These are phyloP conservation scores for Laothoe populi DNA, from an alignment of 2,888 invertebrate genomes.

Conservation along the genomic window DNA sequence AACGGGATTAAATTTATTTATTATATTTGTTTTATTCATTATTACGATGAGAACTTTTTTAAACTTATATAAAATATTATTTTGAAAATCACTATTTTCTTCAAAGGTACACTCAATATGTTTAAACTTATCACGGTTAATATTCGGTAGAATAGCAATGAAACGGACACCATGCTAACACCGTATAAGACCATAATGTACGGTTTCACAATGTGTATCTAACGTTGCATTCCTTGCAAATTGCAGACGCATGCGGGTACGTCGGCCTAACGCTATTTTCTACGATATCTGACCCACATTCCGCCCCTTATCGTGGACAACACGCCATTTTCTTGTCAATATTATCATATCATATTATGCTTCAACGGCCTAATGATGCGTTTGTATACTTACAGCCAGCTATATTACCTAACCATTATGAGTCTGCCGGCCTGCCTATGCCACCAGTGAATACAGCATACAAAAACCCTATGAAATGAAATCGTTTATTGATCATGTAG, in stretches of 20 bases:
- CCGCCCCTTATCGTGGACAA: slow-evolving; percentile 54
- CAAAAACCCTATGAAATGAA: too few species aligned
- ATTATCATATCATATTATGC: slow-evolving; percentile 43
- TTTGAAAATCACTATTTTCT: too few species aligned
- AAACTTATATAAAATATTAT: not conserved
- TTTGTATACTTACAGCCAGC: not conserved
- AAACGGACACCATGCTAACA: not conserved
- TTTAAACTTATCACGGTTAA: too few species aligned
- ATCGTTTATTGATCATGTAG: too few species aligned
- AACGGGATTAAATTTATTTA: too few species aligned
- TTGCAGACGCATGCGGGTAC: slow-evolving; percentile 43
- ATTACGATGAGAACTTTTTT: too few species aligned
- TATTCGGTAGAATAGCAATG: too few species aligned
- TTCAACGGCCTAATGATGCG: slow-evolving; percentile 22
- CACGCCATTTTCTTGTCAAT: slow-evolving; percentile 57
- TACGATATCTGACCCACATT: slow-evolving; percentile 70
- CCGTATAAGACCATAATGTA: slow-evolving; percentile 25
- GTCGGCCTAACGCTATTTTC: slow-evolving; percentile 54
- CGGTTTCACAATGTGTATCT: slow-evolving; percentile 56
- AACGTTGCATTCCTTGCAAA: slow-evolving; percentile 53
- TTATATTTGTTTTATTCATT: too few species aligned
- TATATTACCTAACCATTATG: not conserved
- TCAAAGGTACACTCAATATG: too few species aligned
- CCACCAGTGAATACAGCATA: not conserved
- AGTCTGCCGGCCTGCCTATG: not conserved